These are phyloP conservation scores for Xylota segnis DNA, from an alignment of 2,888 invertebrate species.

Conservation along the genomic window DNA sequence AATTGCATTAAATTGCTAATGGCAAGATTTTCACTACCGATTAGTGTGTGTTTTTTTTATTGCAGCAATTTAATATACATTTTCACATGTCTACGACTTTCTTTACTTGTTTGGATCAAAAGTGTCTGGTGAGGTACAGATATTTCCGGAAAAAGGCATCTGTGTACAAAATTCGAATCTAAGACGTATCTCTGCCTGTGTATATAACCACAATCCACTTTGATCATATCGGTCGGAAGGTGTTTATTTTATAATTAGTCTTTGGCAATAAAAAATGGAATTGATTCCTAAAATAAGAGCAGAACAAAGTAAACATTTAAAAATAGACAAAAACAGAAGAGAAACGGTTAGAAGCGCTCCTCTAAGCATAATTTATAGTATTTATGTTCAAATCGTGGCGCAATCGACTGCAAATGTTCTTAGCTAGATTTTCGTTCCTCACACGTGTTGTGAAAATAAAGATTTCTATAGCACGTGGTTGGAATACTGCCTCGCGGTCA, in stretches of 20 bases:
- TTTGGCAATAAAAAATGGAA: not conserved
- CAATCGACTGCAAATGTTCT: slow-evolving; percentile 8
- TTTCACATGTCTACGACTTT: not conserved
- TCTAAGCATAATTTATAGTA: not conserved
- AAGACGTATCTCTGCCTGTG: no score
- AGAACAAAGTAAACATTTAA: slow-evolving; percentile 4
- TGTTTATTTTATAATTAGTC: not conserved
- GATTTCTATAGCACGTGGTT: not conserved
- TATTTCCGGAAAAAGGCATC: not conserved
- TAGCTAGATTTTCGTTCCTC: not conserved
- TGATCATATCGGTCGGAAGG: not conserved
- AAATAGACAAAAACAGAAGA: slow-evolving; percentile 7
- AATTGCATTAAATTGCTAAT: slow-evolving; percentile 9
- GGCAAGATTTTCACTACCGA: slow-evolving; percentile 9
- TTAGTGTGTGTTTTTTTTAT: not conserved
- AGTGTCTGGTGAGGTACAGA: not conserved
- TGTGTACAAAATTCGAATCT: not conserved
- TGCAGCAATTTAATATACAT: not conserved
- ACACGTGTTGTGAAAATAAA: not conserved
- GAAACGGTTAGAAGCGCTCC: not conserved
- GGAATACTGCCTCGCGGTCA: not conserved
- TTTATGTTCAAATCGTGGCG: slow-evolving; percentile 1
- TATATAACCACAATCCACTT: not conserved
- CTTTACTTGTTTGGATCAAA: not conserved
- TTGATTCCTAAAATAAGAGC: not conserved